Percentiles rank a stretch among this genome's conserved stretches.
These are phyloP conservation scores for Ommatoiulus sabulosus DNA, from an alignment of 2,888 invertebrate genomes.

Conservation along the genomic window DNA sequence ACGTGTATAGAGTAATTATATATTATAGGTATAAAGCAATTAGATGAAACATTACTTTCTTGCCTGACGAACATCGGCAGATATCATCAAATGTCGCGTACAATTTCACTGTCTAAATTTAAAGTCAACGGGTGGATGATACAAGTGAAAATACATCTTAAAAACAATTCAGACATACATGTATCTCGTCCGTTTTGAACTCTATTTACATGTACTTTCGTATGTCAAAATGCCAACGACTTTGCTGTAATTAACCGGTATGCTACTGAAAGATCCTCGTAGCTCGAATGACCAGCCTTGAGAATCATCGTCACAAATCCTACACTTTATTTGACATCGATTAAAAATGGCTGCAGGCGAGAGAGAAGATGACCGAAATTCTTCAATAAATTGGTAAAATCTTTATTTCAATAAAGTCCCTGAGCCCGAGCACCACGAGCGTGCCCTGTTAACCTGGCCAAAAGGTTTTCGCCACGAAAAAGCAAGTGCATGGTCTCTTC, in stretches of 20 bases:
- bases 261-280: background rate
- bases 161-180: no score
- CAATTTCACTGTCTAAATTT: no score
- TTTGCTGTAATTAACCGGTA: background rate
- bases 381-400: background rate
- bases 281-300: background rate
- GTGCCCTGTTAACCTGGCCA: background rate
- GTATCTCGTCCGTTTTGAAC: no score
- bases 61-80: no score
- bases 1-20: no score
- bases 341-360: background rate
- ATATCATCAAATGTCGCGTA: no score
- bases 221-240: background rate
- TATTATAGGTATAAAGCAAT: no score
- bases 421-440: background rate
- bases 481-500: background rate
- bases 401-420: background rate
- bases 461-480: background rate
- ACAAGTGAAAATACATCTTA: no score
- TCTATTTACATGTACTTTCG: background rate
- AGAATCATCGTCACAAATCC: background rate
- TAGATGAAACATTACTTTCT: no score
- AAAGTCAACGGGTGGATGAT: no score
- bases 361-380: background rate
- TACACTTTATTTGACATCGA: background rate